Conservation (phyloP, 2,888 invertebrate species). For the Drosophila merina region DNA sequence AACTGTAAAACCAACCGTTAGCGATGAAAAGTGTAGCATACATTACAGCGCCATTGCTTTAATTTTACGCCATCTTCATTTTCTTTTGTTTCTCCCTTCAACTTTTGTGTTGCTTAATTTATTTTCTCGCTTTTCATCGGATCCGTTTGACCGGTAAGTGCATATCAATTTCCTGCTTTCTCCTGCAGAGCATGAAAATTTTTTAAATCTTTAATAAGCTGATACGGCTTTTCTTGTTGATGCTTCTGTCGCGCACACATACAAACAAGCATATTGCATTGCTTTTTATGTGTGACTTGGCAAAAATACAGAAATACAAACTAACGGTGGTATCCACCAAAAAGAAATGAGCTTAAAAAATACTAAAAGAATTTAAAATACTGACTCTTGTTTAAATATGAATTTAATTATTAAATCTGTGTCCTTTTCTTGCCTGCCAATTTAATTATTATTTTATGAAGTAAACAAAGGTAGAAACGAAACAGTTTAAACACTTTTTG, state of each 20-base stretch:
- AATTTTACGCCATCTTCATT: not conserved
- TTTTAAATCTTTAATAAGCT: conserved; percentile 74
- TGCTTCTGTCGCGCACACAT: conserved; percentile 24
- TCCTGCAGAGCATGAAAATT: conserved; percentile 42
- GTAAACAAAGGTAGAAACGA: not conserved
- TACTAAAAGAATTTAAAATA: not conserved
- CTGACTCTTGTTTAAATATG: not conserved
- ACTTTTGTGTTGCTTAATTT: conserved; percentile 3
- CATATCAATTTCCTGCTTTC: conserved; percentile 70
- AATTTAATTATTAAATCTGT: conserved; percentile 3
- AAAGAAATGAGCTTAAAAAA: not conserved
- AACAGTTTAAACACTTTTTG: conserved; percentile 8
- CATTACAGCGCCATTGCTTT: conserved; percentile 25
- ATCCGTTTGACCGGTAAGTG: conserved; percentile 67
- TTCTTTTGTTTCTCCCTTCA: not conserved
- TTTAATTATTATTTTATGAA: conserved; percentile 9
- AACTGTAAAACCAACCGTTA: conserved; percentile 28
- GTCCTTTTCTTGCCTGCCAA: not conserved
- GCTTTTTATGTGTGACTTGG: conserved; percentile 58
- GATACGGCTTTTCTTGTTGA: conserved; percentile 22
- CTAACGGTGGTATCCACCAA: not conserved
- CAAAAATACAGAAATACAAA: not conserved
- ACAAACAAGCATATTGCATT: conserved; percentile 39
- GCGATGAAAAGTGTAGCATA: conserved; percentile 50
- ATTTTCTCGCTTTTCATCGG: conserved; percentile 6